Conservation (phyloP, 2,888 invertebrate genomes). For the Amorpha juglandis region DNA sequence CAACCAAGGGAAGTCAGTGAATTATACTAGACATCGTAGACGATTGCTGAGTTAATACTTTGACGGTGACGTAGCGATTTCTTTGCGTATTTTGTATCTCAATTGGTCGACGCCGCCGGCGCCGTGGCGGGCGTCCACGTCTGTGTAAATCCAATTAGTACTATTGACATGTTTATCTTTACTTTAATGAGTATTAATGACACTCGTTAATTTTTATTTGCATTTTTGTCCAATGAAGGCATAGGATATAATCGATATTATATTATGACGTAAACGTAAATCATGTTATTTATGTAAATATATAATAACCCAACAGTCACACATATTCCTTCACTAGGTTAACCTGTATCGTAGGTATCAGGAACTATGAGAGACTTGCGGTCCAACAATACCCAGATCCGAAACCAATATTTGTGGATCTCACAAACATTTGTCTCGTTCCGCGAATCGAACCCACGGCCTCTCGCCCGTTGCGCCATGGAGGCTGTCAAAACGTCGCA, state of each 20-base stretch:
- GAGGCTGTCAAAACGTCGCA: too few species aligned
- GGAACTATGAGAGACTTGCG: too few species aligned
- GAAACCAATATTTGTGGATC: too few species aligned
- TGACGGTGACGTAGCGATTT: background rate
- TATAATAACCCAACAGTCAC: too few species aligned
- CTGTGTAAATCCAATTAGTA: conserved; percentile 48
- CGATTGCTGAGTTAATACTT: background rate
- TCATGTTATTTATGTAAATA: too few species aligned
- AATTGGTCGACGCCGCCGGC: conserved; percentile 27
- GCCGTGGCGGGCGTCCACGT: conserved; percentile 20
- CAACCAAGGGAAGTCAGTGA: background rate
- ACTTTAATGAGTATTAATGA: conserved; percentile 43
- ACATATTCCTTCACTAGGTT: too few species aligned
- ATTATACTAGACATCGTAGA: background rate
- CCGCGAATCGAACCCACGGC: too few species aligned
- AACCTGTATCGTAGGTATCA: too few species aligned
- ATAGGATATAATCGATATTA: background rate
- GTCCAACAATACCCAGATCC: too few species aligned
- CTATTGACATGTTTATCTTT: conserved; percentile 48
- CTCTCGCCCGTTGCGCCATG: too few species aligned
- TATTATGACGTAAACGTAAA: too few species aligned
- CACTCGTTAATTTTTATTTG: conserved; percentile 46
- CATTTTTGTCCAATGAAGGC: conserved; percentile 29
- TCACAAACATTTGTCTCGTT: too few species aligned
- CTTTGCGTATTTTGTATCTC: conserved; percentile 20